Conservation (phyloP, 2,888 invertebrate genomes). For the Ashinkailepas kermadecensis region DNA sequence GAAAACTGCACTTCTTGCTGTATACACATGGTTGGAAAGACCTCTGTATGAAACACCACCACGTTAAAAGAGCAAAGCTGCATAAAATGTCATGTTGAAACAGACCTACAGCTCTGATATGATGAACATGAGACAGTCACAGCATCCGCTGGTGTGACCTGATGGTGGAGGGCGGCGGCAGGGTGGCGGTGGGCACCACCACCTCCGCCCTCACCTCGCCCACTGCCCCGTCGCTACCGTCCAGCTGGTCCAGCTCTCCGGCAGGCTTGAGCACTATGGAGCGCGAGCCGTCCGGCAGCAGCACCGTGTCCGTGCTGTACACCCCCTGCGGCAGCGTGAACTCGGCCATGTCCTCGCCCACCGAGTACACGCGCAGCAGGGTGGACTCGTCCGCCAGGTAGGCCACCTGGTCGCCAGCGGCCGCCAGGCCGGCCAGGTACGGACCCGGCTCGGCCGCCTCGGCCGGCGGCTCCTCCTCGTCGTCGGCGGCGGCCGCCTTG, state of each 20-base stretch:
- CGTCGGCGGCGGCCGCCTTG: background rate
- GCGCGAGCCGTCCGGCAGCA: background rate
- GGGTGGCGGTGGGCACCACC: background rate
- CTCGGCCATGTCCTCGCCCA: conserved; percentile 4
- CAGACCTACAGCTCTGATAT: too few species aligned
- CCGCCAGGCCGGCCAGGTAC: background rate
- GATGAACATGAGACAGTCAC: background rate
- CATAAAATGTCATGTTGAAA: too few species aligned
- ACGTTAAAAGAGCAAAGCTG: too few species aligned
- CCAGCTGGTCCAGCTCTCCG: background rate
- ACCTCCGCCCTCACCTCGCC: background rate
- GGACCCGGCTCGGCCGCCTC: background rate
- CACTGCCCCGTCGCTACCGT: background rate
- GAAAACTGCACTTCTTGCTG: too few species aligned
- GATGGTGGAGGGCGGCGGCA: conserved; percentile 10
- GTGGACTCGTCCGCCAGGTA: background rate
- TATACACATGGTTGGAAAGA: too few species aligned
- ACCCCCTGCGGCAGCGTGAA: conserved; percentile 9
- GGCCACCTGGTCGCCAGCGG: background rate
- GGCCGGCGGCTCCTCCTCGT: background rate
- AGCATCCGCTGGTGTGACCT: background rate
- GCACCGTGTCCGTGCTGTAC: background rate
- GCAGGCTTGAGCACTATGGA: conserved; percentile 2
- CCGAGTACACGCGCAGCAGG: background rate
- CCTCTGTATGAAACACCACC: too few species aligned